Evolutionary conservation across 2,113 vertebrate genomes (phyloP).

Genomic region (Tyrannus savana): DNA sequence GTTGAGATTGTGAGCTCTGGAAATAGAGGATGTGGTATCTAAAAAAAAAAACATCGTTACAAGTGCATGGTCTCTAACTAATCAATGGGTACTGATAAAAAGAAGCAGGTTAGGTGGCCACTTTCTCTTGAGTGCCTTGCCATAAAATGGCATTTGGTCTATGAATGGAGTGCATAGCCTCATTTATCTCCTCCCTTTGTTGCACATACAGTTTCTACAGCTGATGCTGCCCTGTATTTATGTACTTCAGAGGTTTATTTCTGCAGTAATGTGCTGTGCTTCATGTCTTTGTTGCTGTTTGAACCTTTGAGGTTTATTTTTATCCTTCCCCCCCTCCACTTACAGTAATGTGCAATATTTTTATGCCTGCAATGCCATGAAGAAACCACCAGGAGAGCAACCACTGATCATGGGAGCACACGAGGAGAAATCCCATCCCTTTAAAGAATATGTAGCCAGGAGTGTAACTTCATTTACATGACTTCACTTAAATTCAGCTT

Average conservation of each 20-base stretch:
- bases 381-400: neutral
- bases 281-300: neutral
- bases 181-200: neutral
- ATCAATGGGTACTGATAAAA: neutral
- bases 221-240: neutral
- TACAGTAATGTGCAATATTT: neutral
- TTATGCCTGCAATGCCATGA: neutral
- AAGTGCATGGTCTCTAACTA: neutral
- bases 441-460: neutral
- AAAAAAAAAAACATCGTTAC: neutral
- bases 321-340: neutral
- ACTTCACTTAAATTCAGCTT: neutral
- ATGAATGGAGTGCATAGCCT: neutral
- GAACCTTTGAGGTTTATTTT: neutral
- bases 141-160: neutral
- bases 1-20: neutral
- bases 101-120: neutral
- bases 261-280: neutral
- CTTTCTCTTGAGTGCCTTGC: neutral
- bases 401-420: rapidly evolving
- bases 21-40: neutral
- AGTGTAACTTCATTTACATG: neutral
- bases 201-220: neutral
- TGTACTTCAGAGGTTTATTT: neutral
- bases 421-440: neutral